Evolutionary conservation across 2,888 invertebrate species (phyloP).

Genomic region (Polydrusus pterygomalis): DNA sequence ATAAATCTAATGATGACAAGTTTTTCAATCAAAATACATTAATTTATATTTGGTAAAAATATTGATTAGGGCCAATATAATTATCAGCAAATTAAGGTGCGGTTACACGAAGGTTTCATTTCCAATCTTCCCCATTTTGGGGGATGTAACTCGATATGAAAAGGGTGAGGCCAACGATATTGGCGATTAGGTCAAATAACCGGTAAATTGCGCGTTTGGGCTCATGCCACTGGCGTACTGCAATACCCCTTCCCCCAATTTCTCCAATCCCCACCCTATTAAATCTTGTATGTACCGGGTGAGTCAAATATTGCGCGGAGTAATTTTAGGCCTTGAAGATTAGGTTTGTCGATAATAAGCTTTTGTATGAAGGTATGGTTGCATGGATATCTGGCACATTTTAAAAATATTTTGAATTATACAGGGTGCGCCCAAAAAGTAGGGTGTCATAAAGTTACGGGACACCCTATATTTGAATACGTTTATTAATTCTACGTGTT

Average conservation of each 20-base stretch:
- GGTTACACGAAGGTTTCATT: constrained; percentile 32
- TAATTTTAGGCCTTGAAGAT: too few relatives aligned
- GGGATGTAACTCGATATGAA: constrained; percentile 41
- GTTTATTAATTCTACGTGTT: too few relatives aligned
- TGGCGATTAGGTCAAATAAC: constrained; percentile 42
- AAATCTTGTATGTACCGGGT: neutral
- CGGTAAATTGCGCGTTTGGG: constrained; percentile 37
- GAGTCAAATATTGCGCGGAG: too few relatives aligned
- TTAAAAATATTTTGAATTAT: too few relatives aligned
- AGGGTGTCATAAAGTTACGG: too few relatives aligned
- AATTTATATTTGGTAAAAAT: neutral
- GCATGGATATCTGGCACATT: too few relatives aligned
- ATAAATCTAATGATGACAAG: neutral
- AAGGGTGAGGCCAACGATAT: constrained; percentile 34
- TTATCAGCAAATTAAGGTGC: constrained; percentile 30
- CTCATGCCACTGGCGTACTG: neutral
- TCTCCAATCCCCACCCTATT: neutral
- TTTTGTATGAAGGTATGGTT: too few relatives aligned
- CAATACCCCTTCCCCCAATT: neutral
- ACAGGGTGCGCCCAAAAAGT: too few relatives aligned
- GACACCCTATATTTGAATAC: too few relatives aligned
- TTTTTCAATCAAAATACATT: neutral
- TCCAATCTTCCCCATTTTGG: constrained; percentile 30
- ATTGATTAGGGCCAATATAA: constrained; percentile 25
- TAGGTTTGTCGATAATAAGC: too few relatives aligned